A percentile compares a stretch with the other conserved stretches of the same genome.
phyloP scores from a whole-genome alignment of 1,140 invertebrate species.

The Drosophila lowei region DNA sequence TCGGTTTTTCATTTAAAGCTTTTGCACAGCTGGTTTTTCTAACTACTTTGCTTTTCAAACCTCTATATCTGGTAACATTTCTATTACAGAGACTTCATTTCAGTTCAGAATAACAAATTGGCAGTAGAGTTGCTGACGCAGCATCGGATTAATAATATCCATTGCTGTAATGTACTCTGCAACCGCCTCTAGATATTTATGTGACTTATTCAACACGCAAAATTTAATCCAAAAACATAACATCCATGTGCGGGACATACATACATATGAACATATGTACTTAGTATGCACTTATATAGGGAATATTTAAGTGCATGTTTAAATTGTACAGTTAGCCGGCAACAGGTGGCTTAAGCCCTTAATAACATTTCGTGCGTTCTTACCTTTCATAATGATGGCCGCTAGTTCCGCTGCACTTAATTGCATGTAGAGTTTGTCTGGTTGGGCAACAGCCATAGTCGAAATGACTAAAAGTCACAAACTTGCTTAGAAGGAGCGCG shows the following conservation, averaged over 20 bases:
- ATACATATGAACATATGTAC: background rate
- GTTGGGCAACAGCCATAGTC: constrained; percentile 47
- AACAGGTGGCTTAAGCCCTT: constrained; percentile 31
- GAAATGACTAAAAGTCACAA: constrained; percentile 1
- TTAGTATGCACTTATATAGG: no score
- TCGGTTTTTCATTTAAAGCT: constrained; percentile 21
- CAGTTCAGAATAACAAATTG: background rate
- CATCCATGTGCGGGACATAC: background rate
- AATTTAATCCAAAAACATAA: background rate
- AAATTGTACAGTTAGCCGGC: constrained; percentile 13
- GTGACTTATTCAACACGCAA: no score
- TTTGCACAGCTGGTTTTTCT: constrained; percentile 27
- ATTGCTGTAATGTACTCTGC: no score
- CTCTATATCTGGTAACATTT: constrained; percentile 25
- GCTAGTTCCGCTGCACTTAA: constrained; percentile 74
- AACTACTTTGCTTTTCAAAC: constrained; percentile 5
- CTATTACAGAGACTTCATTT: constrained; percentile 26
- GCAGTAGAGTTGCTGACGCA: background rate
- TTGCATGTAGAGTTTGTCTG: constrained; percentile 74
- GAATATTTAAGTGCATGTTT: no score
- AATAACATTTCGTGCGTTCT: constrained; percentile 29
- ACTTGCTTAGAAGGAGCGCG: constrained; percentile 33
- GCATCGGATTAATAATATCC: background rate
- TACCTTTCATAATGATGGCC: constrained; percentile 81
- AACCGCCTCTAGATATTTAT: no score